phyloP scores from a whole-genome alignment of 92 coral and sea anemone species.

The Phenganax marumi region DNA sequence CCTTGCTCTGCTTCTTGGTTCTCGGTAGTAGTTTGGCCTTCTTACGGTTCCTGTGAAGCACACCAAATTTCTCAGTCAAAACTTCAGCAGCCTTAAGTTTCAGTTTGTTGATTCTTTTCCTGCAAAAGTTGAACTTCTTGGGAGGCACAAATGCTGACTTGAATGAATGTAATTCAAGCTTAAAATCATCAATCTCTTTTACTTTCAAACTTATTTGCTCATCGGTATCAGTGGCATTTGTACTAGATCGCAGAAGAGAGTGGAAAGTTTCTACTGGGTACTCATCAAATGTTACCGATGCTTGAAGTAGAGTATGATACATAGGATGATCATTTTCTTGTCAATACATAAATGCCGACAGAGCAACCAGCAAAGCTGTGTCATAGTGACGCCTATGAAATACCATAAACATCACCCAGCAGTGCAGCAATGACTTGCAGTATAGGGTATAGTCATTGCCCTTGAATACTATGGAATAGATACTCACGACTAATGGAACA shows the following conservation, averaged over 20 bases:
- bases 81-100: conserved; percentile 28
- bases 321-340: neutral
- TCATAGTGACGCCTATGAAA: neutral
- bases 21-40: conserved; percentile 18
- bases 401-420: conserved; percentile 12
- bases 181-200: conserved; percentile 9
- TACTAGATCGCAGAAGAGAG: neutral
- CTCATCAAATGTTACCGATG: neutral
- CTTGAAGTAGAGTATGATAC: neutral
- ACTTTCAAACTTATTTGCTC: neutral
- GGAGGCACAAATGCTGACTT: conserved; percentile 14
- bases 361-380: neutral
- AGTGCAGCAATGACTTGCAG: neutral
- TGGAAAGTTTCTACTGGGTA: neutral
- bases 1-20: neutral
- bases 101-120: neutral
- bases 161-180: neutral
- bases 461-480: too few species aligned
- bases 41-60: neutral
- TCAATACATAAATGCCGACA: neutral
- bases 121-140: conserved; percentile 19
- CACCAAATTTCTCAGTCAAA: neutral
- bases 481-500: too few species aligned
- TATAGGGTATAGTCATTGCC: too few species aligned
- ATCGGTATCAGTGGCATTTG: neutral